Evolutionary conservation across 1,140 invertebrate species (phyloP), one percentile per base, ranked within the genome.

Genomic region (Neodiprion fabricii): DNA sequence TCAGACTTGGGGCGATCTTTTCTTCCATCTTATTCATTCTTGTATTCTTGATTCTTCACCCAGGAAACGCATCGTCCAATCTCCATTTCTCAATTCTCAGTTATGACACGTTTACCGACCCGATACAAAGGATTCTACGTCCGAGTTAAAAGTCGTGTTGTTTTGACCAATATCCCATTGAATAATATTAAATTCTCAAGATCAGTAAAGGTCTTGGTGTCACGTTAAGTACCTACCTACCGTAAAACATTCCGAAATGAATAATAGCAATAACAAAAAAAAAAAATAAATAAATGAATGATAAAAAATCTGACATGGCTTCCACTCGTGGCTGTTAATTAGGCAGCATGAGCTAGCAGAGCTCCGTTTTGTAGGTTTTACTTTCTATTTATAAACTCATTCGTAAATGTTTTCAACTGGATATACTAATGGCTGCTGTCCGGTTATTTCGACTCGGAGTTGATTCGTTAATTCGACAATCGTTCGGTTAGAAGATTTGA

Each of bases 291-390:
- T 21, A 21, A 61, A 61, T 7, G n/a, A 61, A 61, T 5, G 11
- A 61, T 61, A 61, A 61, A 61, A 61, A 8, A 17, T 14, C 11
- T 61, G n/a, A 69, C 67, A 69, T 69, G 14, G 67, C 5, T 69
- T 23, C 67, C 23, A 69, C 67, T 69, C 7, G 40, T 23, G 23
- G 40, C 67, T 47, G 67, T 69, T 69, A 69, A 69, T 69, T 69
- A 69, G 40, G 67, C 21, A 69, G 67, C 10, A 69, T 61, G 53
- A 61, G 53, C 67, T 11, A 21, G 67, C 40, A 21, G 14, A 11
- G 67, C 23, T 69, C 21, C 67, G 67, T 47, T 69, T 69, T 69
- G 67, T 69, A 69, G 67, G 67, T 69, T 69, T 69, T 69, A 69
- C 67, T 69, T 69, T 69, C 67, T 69, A 69, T 69, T 69, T 69